Evolutionary conservation across 1,140 invertebrate species (phyloP), one percentile per base, ranked within the genome.

Genomic region (Drosophila carrolli): DNA sequence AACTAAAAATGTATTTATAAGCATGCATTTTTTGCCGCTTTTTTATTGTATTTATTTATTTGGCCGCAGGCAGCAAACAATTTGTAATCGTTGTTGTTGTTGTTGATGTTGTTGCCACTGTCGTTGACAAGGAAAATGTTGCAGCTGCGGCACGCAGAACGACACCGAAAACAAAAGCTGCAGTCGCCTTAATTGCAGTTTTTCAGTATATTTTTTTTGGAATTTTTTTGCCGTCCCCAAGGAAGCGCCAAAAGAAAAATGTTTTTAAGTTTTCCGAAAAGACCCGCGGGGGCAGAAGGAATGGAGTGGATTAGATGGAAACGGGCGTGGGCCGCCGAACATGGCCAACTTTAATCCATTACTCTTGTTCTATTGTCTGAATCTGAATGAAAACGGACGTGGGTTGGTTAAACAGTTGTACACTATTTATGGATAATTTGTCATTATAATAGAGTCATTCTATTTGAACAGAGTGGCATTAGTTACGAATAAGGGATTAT

Each of bases 101-200:
- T 40, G 48, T 50, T 19, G 38, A 19, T 58, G 19, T 19, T 60
- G 27, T 46, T 71, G 59, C 59, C 44, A 47, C 56, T 19, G 38
- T 27, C 62, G 75, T 83, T 85, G 82, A 85, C 82, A 85, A 68
- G 67, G 43, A 88, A 88, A 79, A 88, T 88, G 80, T 88, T 88
- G 84, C 84, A 89, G 84, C 84, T 89, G 84, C 46, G 77, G 59
- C 72, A 73, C 44, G 65, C 78, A 66, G 63, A 74, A 61, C 43
- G 54, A 63, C 61, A 47, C 40, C 47, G 14, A 51, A 67, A 51
- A 43, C 43, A 50, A 68, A 68, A 68, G 63, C 47, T 71, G 59
- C 61, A 53, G 65, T 70, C 38, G 72, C 77, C 72, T 81, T 81
- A 76, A 81, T 82, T 81, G 75, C 79, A 73, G 7, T 38, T 35